Conservation (phyloP, 1,140 invertebrate genomes). For the Psix sp. region DNA sequence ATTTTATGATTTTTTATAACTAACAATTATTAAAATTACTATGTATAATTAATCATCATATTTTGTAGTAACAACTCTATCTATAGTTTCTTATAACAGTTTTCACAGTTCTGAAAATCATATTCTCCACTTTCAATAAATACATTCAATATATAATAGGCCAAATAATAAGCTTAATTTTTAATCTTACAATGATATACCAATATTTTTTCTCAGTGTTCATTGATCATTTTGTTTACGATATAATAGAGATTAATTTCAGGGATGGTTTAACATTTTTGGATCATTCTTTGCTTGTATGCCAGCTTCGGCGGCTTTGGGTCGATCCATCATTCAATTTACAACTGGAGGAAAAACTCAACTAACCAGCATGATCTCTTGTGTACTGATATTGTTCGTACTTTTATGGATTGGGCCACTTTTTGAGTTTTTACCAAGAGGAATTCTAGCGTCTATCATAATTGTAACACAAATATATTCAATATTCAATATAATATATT, state of each 20-base stretch:
- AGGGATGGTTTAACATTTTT: slow-evolving; percentile 69
- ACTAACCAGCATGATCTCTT: slow-evolving; percentile 81
- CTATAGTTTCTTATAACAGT: no score
- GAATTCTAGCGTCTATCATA: slow-evolving; percentile 72
- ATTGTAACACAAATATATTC: slow-evolving; percentile 74
- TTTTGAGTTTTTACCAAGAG: slow-evolving; percentile 81
- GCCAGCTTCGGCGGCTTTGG: slow-evolving; percentile 82
- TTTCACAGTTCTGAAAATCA: no score
- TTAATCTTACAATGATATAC: no score
- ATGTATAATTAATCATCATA: no score
- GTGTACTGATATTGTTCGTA: slow-evolving; percentile 79
- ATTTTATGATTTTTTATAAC: no score
- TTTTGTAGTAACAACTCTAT: no score
- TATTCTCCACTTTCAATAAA: not conserved
- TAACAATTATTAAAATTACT: no score
- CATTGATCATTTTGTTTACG: not conserved
- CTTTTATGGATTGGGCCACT: slow-evolving; percentile 83
- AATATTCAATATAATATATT: no score
- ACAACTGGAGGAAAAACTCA: slow-evolving; percentile 82
- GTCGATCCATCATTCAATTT: slow-evolving; percentile 81
- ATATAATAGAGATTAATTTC: slow-evolving; percentile 7
- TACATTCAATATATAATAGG: not conserved
- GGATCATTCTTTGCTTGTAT: slow-evolving; percentile 84
- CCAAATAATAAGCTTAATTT: no score
- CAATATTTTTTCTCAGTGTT: no score